Evolutionary conservation across 1,140 invertebrate genomes (phyloP).

Genomic region (Neodiprion pinetum): DNA sequence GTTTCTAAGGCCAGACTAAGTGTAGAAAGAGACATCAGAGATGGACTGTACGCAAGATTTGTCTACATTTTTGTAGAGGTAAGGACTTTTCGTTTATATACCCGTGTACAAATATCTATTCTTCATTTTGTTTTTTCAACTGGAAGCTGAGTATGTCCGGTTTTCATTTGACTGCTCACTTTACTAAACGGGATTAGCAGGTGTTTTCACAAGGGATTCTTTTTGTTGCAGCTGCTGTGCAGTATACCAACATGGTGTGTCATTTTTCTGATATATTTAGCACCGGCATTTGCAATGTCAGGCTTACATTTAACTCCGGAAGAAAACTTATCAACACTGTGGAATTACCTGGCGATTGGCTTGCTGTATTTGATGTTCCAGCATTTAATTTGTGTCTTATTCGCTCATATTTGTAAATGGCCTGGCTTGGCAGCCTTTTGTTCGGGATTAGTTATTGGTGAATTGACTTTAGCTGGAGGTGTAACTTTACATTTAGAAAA

Average conservation of each 20-base stretch:
- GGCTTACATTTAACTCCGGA: slow-evolving; percentile 67
- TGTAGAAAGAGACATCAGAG: slow-evolving; percentile 79
- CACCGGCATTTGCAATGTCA: slow-evolving; percentile 90
- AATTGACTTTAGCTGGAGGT: slow-evolving; percentile 73
- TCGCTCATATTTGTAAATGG: slow-evolving; percentile 71
- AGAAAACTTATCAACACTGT: slow-evolving; percentile 53
- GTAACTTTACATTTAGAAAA: slow-evolving; percentile 77
- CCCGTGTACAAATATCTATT: background rate
- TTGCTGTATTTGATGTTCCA: slow-evolving; percentile 77
- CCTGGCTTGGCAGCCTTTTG: slow-evolving; percentile 65
- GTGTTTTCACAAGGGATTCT: slow-evolving; percentile 17
- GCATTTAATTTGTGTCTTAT: slow-evolving; percentile 74
- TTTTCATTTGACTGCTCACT: slow-evolving; percentile 17
- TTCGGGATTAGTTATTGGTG: slow-evolving; percentile 68
- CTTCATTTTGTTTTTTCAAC: background rate
- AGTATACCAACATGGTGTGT: slow-evolving; percentile 68
- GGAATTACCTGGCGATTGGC: slow-evolving; percentile 63
- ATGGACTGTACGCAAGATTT: slow-evolving; percentile 80
- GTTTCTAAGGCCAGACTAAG: slow-evolving; percentile 72
- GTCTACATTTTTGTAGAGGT: slow-evolving; percentile 83
- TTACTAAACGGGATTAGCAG: slow-evolving; percentile 12
- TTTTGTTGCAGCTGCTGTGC: slow-evolving; percentile 64
- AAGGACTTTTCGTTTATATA: slow-evolving; percentile 40
- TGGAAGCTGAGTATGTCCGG: slow-evolving; percentile 7
- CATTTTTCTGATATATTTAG: slow-evolving; percentile 82